A percentile compares a stretch with the other conserved stretches of the same genome.
These are phyloP conservation scores for Phorcus lineatus DNA, from an alignment of 2,888 invertebrate genomes.

Conservation along the genomic window DNA sequence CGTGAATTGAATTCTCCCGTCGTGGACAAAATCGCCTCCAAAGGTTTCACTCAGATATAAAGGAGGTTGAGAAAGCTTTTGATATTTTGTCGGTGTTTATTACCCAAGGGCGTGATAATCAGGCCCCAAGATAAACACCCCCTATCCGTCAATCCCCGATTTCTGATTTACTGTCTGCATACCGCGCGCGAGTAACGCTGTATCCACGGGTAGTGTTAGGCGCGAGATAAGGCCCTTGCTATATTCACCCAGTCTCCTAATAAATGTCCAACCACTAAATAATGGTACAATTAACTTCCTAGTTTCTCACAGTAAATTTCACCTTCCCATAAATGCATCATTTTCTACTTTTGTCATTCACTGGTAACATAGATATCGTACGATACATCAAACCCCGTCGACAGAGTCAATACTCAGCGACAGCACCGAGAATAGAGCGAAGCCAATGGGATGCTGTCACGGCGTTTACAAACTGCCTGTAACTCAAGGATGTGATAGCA, in stretches of 20 bases:
- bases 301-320: slow-evolving; percentile 48
- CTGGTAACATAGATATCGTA: neutral
- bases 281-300: slow-evolving; percentile 48
- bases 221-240: slow-evolving; percentile 5
- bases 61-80: neutral
- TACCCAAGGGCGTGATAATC: slow-evolving; percentile 15
- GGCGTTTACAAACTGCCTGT: neutral
- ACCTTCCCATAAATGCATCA: slow-evolving; percentile 43
- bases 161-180: slow-evolving; percentile 3
- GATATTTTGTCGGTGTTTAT: slow-evolving; percentile 14
- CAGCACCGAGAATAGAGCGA: neutral
- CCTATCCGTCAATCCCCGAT: neutral
- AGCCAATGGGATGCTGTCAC: neutral
- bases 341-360: slow-evolving; percentile 34
- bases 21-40: slow-evolving; percentile 6
- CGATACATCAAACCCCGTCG: neutral
- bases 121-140: neutral
- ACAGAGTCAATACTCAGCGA: slow-evolving; percentile 2
- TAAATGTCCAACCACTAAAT: slow-evolving; percentile 32
- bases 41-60: neutral
- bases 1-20: slow-evolving; percentile 20
- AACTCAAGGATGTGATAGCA: neutral
- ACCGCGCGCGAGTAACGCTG: slow-evolving; percentile 17
- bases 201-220: slow-evolving; percentile 20
- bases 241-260: slow-evolving; percentile 4